A percentile compares a stretch with the other conserved stretches of the same genome.
Evolutionary conservation across 2,113 vertebrate species (phyloP).

Genomic region (Hippocampus zosterae): DNA sequence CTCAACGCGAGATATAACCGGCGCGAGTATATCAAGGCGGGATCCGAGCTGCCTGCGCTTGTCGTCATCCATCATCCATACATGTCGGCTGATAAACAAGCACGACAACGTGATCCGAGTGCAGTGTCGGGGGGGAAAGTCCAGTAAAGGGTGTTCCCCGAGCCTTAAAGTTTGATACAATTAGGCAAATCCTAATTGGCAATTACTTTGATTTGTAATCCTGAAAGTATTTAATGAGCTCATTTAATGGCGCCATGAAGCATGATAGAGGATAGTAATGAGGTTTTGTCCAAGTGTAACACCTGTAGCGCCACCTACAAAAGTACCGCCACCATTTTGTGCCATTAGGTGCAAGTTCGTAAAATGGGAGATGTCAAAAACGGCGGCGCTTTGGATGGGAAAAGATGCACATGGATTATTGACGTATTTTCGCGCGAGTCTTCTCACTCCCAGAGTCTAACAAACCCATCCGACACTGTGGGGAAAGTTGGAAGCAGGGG

Average conservation of each 20-base stretch:
- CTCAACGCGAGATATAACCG: slow-evolving; percentile 23
- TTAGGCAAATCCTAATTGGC: slow-evolving; percentile 76
- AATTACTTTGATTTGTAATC: slow-evolving; percentile 76
- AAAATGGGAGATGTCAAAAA: slow-evolving; percentile 15
- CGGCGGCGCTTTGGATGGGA: slow-evolving; percentile 6
- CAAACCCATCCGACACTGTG: slow-evolving; percentile 66
- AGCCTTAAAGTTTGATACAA: slow-evolving; percentile 64
- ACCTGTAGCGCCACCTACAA: slow-evolving; percentile 4
- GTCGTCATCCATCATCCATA: slow-evolving; percentile 44
- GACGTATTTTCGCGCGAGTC: slow-evolving; percentile 30
- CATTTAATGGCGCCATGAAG: slow-evolving; percentile 71
- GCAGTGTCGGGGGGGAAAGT: slow-evolving; percentile 26
- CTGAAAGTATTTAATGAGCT: slow-evolving; percentile 67
- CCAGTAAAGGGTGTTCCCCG: slow-evolving; percentile 33
- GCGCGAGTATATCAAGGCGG: slow-evolving; percentile 31
- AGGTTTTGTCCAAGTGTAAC: slow-evolving; percentile 54
- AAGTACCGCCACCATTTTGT: slow-evolving; percentile 24
- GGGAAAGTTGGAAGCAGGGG: slow-evolving; percentile 48
- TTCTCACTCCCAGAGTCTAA: slow-evolving; percentile 63
- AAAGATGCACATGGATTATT: slow-evolving; percentile 21
- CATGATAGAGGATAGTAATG: slow-evolving; percentile 69
- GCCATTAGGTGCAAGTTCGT: slow-evolving; percentile 25
- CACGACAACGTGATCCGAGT: not conserved
- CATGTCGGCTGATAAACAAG: slow-evolving; percentile 27
- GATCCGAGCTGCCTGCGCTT: slow-evolving; percentile 32